Percentiles rank a stretch among this genome's conserved stretches.
These are phyloP conservation scores for Stenurella melanura DNA, from an alignment of 2,888 invertebrate species.

Conservation along the genomic window DNA sequence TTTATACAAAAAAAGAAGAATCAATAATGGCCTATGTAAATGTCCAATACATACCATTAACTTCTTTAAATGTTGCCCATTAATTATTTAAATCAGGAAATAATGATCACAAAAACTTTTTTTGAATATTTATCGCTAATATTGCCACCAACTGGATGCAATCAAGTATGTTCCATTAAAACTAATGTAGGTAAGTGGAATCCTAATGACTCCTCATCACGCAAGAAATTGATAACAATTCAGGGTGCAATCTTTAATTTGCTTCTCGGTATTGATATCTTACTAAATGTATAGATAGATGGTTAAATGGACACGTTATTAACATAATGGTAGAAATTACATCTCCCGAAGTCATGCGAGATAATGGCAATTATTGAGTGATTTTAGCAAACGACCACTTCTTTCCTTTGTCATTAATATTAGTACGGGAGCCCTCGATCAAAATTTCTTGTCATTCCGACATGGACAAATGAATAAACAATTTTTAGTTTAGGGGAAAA, in stretches of 20 bases:
- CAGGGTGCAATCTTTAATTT: constrained; percentile 37
- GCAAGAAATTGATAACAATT: constrained; percentile 32
- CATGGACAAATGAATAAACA: too few relatives aligned
- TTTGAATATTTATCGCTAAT: constrained; percentile 36
- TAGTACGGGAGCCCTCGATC: too few relatives aligned
- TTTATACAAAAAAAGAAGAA: neutral
- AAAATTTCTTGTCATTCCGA: too few relatives aligned
- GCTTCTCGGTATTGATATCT: constrained; percentile 28
- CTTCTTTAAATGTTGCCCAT: constrained; percentile 28
- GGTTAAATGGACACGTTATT: neutral
- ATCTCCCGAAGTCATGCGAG: neutral
- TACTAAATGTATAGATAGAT: constrained; percentile 14
- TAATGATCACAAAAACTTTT: constrained; percentile 25
- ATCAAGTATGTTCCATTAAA: constrained; percentile 35
- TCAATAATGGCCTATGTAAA: constrained; percentile 2
- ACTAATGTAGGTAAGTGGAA: constrained; percentile 34
- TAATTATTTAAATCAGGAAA: constrained; percentile 27
- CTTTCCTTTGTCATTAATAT: too few relatives aligned
- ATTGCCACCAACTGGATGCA: constrained; percentile 28
- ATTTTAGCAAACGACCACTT: neutral
- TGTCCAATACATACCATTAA: constrained; percentile 12
- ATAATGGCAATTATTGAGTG: neutral
- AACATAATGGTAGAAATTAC: neutral
- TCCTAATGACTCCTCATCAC: constrained; percentile 22
- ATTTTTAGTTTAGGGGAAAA: too few relatives aligned